Evolutionary conservation across 2,888 invertebrate genomes (phyloP).

Genomic region (Cancer borealis): DNA sequence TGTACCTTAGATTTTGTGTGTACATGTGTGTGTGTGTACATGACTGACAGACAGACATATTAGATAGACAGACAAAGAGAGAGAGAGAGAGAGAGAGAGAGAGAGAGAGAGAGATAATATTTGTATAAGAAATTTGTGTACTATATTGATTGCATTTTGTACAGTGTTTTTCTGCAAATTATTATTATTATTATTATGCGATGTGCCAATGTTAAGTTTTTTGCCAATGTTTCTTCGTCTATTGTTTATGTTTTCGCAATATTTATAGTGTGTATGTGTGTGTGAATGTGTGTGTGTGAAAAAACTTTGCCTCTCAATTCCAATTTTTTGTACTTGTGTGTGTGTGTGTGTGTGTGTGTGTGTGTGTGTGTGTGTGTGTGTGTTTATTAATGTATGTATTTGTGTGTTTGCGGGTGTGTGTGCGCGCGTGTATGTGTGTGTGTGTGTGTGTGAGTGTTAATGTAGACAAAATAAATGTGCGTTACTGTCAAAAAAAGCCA

Average conservation of each 20-base stretch:
- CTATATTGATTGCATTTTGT: slow-evolving; percentile 43
- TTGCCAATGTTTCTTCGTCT: neutral
- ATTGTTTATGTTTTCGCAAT: slow-evolving; percentile 18
- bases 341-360: neutral
- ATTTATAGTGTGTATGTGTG: slow-evolving; percentile 62
- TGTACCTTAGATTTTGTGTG: slow-evolving; percentile 66
- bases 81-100: neutral
- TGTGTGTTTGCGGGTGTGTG: neutral
- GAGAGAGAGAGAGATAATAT: neutral
- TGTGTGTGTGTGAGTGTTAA: neutral
- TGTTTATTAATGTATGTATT: neutral
- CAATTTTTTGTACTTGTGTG: neutral
- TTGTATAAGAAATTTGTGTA: neutral
- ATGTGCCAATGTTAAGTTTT: neutral
- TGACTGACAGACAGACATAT: too few species aligned
- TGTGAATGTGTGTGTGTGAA: neutral
- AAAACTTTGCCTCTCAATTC: too few species aligned
- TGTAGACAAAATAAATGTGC: neutral
- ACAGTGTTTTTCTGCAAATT: neutral
- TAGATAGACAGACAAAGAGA: too few species aligned
- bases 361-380: slow-evolving; percentile 26
- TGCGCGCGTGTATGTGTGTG: neutral
- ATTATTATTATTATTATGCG: slow-evolving; percentile 28
- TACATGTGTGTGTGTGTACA: slow-evolving; percentile 43
- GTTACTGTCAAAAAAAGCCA: too few species aligned